Evolutionary conservation across 2,888 invertebrate genomes (phyloP).

Genomic region (Vanessa cardui): DNA sequence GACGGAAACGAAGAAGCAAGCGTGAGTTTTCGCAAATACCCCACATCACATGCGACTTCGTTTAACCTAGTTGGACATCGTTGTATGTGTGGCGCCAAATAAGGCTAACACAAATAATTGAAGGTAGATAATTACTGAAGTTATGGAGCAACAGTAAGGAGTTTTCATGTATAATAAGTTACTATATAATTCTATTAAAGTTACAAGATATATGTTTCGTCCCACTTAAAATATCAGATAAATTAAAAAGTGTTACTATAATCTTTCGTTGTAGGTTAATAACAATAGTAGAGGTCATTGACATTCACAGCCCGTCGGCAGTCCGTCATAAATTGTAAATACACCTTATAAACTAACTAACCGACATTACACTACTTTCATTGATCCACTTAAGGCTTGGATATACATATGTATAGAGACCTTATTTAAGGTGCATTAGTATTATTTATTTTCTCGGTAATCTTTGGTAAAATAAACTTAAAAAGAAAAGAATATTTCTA

Average conservation of each 20-base stretch:
- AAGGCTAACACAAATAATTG: not conserved
- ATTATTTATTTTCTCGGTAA: too few relatives aligned
- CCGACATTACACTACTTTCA: constrained; percentile 31
- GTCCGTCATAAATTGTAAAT: not conserved
- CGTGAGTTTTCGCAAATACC: not conserved
- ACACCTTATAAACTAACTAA: constrained; percentile 12
- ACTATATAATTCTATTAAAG: too few relatives aligned
- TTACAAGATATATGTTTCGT: too few relatives aligned
- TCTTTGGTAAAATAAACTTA: too few relatives aligned
- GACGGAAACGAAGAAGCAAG: not conserved
- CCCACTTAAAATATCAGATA: too few relatives aligned
- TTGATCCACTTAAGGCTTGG: constrained; percentile 27
- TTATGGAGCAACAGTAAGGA: not conserved
- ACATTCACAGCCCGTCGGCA: constrained; percentile 24
- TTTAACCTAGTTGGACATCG: not conserved
- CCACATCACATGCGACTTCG: not conserved
- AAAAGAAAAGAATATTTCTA: too few relatives aligned
- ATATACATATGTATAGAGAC: too few relatives aligned
- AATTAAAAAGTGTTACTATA: not conserved
- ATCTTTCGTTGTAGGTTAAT: constrained; percentile 12
- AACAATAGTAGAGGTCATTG: constrained; percentile 37
- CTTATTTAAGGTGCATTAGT: too few relatives aligned
- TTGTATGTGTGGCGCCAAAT: constrained; percentile 1
- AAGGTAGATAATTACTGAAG: not conserved
- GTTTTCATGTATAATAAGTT: too few relatives aligned